Evolutionary conservation across 2,113 vertebrate genomes (phyloP).

Genomic region (Burhinus oedicnemus): DNA sequence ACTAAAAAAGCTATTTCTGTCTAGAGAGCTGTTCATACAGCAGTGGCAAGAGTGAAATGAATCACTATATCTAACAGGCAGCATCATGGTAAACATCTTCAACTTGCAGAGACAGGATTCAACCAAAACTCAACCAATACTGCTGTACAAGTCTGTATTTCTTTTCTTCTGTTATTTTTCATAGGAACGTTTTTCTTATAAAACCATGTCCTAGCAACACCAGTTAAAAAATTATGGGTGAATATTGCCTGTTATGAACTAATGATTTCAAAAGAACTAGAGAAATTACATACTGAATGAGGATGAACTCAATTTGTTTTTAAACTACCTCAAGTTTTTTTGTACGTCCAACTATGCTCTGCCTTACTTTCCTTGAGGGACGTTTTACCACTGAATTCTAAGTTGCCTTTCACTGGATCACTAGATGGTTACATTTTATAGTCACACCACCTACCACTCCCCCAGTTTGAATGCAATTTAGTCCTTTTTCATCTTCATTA

Average conservation of each 20-base stretch:
- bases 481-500: background rate
- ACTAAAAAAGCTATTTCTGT: background rate
- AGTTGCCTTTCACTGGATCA: background rate
- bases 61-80: background rate
- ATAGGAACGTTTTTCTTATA: background rate
- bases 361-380: background rate
- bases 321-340: background rate
- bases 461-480: fast-evolving
- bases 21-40: background rate
- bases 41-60: background rate
- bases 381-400: background rate
- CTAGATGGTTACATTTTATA: background rate
- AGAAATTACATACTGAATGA: background rate
- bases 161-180: background rate
- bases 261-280: background rate
- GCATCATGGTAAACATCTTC: background rate
- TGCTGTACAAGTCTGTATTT: background rate
- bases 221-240: background rate
- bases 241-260: background rate
- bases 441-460: too few species aligned
- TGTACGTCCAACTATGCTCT: too few species aligned
- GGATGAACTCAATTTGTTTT: background rate
- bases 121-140: background rate
- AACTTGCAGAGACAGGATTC: background rate
- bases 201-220: background rate